Evolutionary conservation across 1,140 invertebrate species (phyloP).

Genomic region (Nasonia vitripennis): DNA sequence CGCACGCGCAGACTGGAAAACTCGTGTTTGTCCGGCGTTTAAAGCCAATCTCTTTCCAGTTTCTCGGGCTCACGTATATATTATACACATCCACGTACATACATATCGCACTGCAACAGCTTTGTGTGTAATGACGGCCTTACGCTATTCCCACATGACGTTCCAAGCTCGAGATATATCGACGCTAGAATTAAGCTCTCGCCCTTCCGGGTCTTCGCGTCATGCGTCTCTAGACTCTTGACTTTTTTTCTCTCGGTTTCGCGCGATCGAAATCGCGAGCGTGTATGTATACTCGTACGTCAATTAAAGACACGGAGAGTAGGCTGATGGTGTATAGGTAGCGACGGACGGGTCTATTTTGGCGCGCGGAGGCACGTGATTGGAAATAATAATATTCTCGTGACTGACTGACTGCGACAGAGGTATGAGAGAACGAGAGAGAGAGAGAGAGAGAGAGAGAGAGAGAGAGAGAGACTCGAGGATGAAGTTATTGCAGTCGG

Average conservation of each 20-base stretch:
- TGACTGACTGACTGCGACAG: background rate
- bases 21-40: background rate
- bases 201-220: conserved; percentile 37
- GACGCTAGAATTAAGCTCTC: conserved; percentile 19
- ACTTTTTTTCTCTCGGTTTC: background rate
- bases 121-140: conserved; percentile 23
- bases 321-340: background rate
- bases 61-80: background rate
- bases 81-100: background rate
- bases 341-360: background rate
- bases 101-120: background rate
- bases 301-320: conserved; percentile 6
- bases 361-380: background rate
- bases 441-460: background rate
- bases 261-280: background rate
- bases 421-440: background rate
- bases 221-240: background rate
- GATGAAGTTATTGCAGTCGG: background rate
- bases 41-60: conserved; percentile 14
- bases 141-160: conserved; percentile 7
- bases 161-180: background rate
- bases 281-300: background rate
- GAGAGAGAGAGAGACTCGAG: background rate
- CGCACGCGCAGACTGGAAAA: conserved; percentile 1
- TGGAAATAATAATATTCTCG: conserved; percentile 5